Evolutionary conservation across 2,797 vertebrate species (phyloP).

Genomic region (Yasuhikotakia modesta): DNA sequence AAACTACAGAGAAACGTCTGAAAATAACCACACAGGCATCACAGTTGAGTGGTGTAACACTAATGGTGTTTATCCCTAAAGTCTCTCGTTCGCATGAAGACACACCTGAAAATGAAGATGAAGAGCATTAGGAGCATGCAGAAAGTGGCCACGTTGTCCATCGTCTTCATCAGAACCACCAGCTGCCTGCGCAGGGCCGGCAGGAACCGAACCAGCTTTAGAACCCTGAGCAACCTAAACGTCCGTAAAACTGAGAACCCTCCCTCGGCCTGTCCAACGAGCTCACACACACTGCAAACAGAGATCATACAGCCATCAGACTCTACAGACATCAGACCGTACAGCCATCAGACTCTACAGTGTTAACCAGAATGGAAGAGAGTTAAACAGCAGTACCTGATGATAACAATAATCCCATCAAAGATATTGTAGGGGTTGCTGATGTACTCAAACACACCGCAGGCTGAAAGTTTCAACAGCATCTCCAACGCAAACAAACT

Average conservation of each 20-base stretch:
- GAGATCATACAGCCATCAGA: background rate
- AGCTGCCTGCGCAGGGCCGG: slow-evolving; percentile 58
- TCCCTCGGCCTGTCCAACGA: slow-evolving; percentile 56
- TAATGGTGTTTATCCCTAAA: background rate
- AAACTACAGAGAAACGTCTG: background rate
- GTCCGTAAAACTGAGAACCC: slow-evolving; percentile 57
- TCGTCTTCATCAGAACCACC: slow-evolving; percentile 61
- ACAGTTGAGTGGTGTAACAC: no score
- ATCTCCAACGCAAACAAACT: slow-evolving; percentile 62
- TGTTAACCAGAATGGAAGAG: background rate
- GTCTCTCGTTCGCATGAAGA: background rate
- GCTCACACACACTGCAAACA: slow-evolving; percentile 54
- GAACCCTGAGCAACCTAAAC: slow-evolving; percentile 52
- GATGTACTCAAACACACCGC: slow-evolving; percentile 53
- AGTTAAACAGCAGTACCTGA: slow-evolving; percentile 48
- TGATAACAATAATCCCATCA: slow-evolving; percentile 58
- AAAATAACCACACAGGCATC: background rate
- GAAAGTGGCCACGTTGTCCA: slow-evolving; percentile 62
- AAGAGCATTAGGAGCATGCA: slow-evolving; percentile 62
- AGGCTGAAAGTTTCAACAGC: slow-evolving; percentile 59
- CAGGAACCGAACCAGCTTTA: slow-evolving; percentile 61
- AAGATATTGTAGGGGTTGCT: slow-evolving; percentile 62
- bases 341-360: background rate
- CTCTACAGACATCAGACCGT: background rate
- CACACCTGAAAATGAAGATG: slow-evolving; percentile 62